phyloP scores from a whole-genome alignment of 1,140 invertebrate species.

The Macrobrachium rosenbergii region DNA sequence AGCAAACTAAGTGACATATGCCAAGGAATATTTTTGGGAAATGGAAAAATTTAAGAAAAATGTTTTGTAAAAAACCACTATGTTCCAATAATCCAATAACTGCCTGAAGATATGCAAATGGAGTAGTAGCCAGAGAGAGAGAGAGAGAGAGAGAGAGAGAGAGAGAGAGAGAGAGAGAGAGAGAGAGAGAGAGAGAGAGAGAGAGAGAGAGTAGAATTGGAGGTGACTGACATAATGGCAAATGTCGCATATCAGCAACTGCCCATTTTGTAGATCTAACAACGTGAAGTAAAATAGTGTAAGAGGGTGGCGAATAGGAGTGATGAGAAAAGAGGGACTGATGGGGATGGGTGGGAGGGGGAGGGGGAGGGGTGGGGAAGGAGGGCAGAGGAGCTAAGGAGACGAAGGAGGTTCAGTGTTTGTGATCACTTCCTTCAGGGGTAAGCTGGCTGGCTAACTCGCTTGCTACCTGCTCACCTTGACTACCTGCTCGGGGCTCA shows the following conservation, averaged over 20 bases:
- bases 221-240: not conserved
- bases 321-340: not conserved
- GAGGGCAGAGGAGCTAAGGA: not conserved
- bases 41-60: too few relatives aligned
- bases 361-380: not conserved
- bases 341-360: not conserved
- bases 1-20: too few relatives aligned
- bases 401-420: not conserved
- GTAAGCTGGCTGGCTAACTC: not conserved
- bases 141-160: too few relatives aligned
- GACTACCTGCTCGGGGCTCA: too few relatives aligned
- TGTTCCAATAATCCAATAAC: too few relatives aligned
- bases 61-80: too few relatives aligned
- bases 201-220: not conserved
- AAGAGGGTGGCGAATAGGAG: too few relatives aligned
- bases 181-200: not conserved
- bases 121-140: too few relatives aligned
- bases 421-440: not conserved
- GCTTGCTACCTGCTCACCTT: not conserved
- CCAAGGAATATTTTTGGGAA: too few relatives aligned
- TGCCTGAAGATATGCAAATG: too few relatives aligned
- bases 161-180: not conserved
- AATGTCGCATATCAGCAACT: too few relatives aligned
- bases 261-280: not conserved
- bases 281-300: not conserved